A percentile compares a stretch with the other conserved stretches of the same genome.
Evolutionary conservation across 1,140 invertebrate genomes (phyloP).

Genomic region (Solenopsis fugax): DNA sequence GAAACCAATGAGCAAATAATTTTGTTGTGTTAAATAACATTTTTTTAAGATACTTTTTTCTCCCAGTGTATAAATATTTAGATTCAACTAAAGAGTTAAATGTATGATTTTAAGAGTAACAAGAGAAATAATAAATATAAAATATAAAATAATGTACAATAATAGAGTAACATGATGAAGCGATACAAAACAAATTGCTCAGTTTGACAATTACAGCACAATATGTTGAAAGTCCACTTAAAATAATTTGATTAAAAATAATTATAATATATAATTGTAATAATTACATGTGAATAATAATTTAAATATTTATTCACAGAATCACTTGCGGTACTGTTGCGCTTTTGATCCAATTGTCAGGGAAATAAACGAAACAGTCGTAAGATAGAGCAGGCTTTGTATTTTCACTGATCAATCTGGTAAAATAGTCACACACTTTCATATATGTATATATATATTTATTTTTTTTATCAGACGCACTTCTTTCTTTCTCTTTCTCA

Average conservation of each 20-base stretch:
- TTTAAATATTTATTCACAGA: not conserved
- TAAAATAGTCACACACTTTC: conserved; percentile 75
- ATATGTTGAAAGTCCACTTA: not conserved
- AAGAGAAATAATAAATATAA: not conserved
- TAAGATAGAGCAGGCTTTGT: conserved; percentile 59
- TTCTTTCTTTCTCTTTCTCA: conserved; percentile 27
- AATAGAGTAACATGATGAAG: not conserved
- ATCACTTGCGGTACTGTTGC: not conserved
- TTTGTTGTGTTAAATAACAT: too few species aligned
- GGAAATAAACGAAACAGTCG: not conserved
- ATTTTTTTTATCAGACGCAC: conserved; percentile 13
- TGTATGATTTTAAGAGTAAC: not conserved
- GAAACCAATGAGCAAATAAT: too few species aligned
- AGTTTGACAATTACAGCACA: not conserved
- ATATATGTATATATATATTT: conserved; percentile 38
- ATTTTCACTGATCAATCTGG: conserved; percentile 70
- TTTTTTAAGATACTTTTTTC: too few species aligned
- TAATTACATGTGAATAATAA: not conserved
- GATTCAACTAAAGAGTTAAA: not conserved
- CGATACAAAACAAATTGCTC: not conserved
- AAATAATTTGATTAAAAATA: not conserved
- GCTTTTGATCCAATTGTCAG: not conserved
- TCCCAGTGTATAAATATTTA: too few species aligned
- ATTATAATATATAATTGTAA: too few species aligned
- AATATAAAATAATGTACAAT: not conserved